Base-by-base conservation (phyloP, 1,140 invertebrate species). In the Cydia strobilella region DNA sequence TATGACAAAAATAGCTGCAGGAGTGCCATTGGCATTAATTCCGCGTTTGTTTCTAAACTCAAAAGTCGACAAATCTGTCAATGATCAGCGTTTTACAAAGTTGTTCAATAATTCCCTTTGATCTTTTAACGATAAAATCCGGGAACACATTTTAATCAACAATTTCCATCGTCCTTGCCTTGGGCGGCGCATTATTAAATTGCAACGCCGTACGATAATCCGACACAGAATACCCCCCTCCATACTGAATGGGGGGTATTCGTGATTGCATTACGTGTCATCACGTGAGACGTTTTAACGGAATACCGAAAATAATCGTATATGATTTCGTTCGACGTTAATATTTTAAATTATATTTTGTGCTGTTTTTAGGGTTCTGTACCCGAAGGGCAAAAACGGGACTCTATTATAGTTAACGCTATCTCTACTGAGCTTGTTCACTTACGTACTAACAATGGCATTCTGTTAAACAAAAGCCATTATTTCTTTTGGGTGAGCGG, bases 211-310 rank as follows among this genome's bases (percentile, higher is more conserved):
- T 69, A 35, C 27, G 18, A 69, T 69, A 69, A 69, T 69, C 65
- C n/a, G 54, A 59, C 54, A 59, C 54, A 9, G 54, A 59, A 59
- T 59, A 59, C 63, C 65, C 27, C 35, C 27, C 65, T 10, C 31
- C 20, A 10, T 18, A 69, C 63, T 12, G 12, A 10, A 15, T 69
- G 65, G n/a, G 27, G 27, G 27, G 27, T n/a, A 10, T 35, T 69
- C 65, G 65, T 69, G 31, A 69, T 69, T 69, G 31, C 65, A 69
- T 69, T 69, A 69, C 31, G 5, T 69, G 65, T 35, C 65, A 69
- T 35, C 31, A 39, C 18, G 63, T 35, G 23, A 69, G 65, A 35
- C 31, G 35, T 35, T 69, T 12, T 39, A 69, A 35, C 65, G 27
- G 31, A 10, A 69, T 69, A 15, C 12, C 27, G 31, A 42, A 35